phyloP scores from a whole-genome alignment of 2,797 vertebrate species.

The Cossypha caffra region DNA sequence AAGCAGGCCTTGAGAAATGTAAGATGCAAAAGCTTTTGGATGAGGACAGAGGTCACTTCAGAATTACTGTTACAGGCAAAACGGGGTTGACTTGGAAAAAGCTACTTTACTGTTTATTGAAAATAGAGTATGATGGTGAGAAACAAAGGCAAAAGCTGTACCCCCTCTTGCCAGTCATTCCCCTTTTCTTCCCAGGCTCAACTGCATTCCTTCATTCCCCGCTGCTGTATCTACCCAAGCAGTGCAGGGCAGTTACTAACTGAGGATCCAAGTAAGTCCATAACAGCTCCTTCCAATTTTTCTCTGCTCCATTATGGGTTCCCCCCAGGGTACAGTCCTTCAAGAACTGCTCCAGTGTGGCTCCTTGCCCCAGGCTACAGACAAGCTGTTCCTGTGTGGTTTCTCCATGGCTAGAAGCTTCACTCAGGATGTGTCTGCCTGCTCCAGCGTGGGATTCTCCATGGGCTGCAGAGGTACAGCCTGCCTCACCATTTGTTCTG shows the following conservation, averaged over 20 bases:
- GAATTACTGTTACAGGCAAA: neutral
- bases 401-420: neutral
- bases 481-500: neutral
- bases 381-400: neutral
- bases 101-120: neutral
- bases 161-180: neutral
- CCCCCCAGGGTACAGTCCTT: rapidly evolving
- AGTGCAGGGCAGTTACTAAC: neutral
- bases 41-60: neutral
- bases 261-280: rapidly evolving
- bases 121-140: neutral
- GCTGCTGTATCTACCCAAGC: rapidly evolving
- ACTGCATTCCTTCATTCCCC: neutral
- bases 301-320: neutral
- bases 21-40: neutral
- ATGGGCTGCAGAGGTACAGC: no score
- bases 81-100: neutral
- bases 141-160: neutral
- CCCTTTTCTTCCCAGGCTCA: neutral
- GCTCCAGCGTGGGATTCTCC: neutral
- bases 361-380: neutral
- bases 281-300: neutral
- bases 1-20: neutral
- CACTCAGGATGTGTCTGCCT: neutral
- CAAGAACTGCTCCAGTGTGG: neutral